A percentile compares a stretch with the other conserved stretches of the same genome.
Evolutionary conservation across 1,140 invertebrate genomes (phyloP).

Genomic region (Rhyacophila brunnea): DNA sequence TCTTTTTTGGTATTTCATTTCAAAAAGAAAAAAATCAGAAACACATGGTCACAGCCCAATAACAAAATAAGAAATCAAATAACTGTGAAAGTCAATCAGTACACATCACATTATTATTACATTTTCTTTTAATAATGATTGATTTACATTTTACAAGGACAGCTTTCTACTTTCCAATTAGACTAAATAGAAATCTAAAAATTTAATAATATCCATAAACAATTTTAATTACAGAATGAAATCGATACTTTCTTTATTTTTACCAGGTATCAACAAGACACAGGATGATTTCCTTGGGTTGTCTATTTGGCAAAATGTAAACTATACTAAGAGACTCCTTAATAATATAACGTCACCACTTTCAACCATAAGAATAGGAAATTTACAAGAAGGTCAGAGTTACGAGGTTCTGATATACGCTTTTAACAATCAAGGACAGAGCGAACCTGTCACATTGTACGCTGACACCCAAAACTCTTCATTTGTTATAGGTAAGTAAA

Average conservation of each 20-base stretch:
- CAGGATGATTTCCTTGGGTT: constrained; percentile 16
- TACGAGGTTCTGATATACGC: constrained; percentile 26
- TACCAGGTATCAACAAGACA: constrained; percentile 19
- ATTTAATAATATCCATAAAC: too few relatives aligned
- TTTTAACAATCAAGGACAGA: constrained; percentile 33
- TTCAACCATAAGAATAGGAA: constrained; percentile 19
- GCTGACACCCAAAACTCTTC: constrained; percentile 18
- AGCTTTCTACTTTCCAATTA: too few relatives aligned
- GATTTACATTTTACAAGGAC: too few relatives aligned
- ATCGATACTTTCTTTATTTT: not conserved
- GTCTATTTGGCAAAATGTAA: constrained; percentile 21
- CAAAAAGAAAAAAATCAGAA: too few relatives aligned
- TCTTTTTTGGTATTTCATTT: too few relatives aligned
- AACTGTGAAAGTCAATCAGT: too few relatives aligned
- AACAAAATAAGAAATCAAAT: too few relatives aligned
- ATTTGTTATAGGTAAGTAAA: constrained; percentile 23
- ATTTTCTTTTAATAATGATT: not conserved
- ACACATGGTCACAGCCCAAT: too few relatives aligned
- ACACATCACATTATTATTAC: too few relatives aligned
- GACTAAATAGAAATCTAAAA: too few relatives aligned
- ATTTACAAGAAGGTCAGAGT: constrained; percentile 15
- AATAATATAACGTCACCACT: constrained; percentile 32
- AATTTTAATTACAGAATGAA: too few relatives aligned
- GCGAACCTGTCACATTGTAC: constrained; percentile 23
- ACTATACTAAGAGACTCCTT: constrained; percentile 22